Percentiles rank a stretch among this genome's conserved stretches.
Conservation (phyloP, 2,888 invertebrate species). For the Melinaea menophilus region DNA sequence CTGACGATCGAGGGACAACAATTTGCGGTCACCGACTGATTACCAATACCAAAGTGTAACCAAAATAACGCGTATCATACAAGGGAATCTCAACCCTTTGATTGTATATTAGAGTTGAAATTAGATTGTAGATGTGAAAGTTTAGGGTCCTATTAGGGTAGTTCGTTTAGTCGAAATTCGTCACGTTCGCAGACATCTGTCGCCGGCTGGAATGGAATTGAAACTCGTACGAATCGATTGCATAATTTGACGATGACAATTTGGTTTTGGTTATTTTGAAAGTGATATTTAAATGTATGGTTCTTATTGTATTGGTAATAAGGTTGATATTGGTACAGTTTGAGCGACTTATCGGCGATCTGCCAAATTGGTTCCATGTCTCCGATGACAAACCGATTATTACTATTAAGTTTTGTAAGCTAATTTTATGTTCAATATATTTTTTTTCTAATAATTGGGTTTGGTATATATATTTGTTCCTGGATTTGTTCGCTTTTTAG, state of each 20-base stretch:
- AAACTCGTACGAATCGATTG: slow-evolving; percentile 60
- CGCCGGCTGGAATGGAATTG: slow-evolving; percentile 71
- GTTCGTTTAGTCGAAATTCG: slow-evolving; percentile 70
- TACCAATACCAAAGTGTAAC: slow-evolving; percentile 64
- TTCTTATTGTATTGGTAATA: neutral
- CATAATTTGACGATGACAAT: slow-evolving; percentile 77
- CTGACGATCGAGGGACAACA: slow-evolving; percentile 77
- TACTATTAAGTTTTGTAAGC: slow-evolving; percentile 41
- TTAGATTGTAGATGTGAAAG: slow-evolving; percentile 12
- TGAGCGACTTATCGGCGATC: slow-evolving; percentile 40
- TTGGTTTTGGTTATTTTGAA: slow-evolving; percentile 56
- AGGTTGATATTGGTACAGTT: slow-evolving; percentile 1
- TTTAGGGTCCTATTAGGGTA: slow-evolving; percentile 43
- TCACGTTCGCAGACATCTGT: slow-evolving; percentile 77
- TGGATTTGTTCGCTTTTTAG: too few species aligned
- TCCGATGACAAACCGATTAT: slow-evolving; percentile 65
- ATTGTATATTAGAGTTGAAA: neutral
- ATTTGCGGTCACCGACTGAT: slow-evolving; percentile 77
- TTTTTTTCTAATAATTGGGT: too few species aligned
- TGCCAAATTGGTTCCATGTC: slow-evolving; percentile 55
- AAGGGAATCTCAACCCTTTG: slow-evolving; percentile 37
- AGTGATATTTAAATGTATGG: slow-evolving; percentile 62
- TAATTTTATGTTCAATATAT: slow-evolving; percentile 24
- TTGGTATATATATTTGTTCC: too few species aligned
- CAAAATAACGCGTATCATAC: slow-evolving; percentile 46